These are phyloP conservation scores for Lepidostoma basale DNA, from an alignment of 1,140 invertebrate genomes.

Conservation along the genomic window DNA sequence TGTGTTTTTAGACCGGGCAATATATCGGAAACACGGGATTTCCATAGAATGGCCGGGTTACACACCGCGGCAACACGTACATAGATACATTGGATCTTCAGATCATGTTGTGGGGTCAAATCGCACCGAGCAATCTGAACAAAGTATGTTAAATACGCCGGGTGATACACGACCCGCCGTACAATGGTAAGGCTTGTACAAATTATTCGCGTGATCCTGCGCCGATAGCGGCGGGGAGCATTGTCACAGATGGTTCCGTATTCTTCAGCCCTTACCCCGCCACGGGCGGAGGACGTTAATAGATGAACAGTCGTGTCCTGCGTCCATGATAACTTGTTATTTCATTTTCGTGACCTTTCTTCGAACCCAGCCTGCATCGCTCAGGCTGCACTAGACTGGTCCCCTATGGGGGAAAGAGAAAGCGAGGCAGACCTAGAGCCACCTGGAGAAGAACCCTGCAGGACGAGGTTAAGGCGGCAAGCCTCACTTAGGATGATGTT, in stretches of 20 bases:
- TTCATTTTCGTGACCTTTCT: conserved; percentile 6
- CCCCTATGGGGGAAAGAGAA: no score
- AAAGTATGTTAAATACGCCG: conserved; percentile 5
- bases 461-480: no score
- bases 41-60: no score
- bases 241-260: conserved; percentile 17
- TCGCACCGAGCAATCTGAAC: conserved; percentile 2
- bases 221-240: conserved; percentile 4
- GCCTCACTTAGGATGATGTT: no score
- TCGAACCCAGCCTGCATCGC: not conserved
- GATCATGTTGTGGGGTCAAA: not conserved
- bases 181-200: conserved; percentile 14
- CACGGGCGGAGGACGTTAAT: no score
- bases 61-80: not conserved
- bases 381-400: not conserved
- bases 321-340: not conserved
- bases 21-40: no score
- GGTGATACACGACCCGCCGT: conserved; percentile 18
- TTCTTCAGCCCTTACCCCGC: no score
- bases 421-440: no score
- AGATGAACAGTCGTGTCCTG: conserved; percentile 11
- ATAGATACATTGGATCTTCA: no score
- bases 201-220: conserved; percentile 16
- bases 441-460: no score
- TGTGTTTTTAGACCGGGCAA: no score